phyloP scores from a whole-genome alignment of 2,113 vertebrate genomes.

The Gobio gobio region DNA sequence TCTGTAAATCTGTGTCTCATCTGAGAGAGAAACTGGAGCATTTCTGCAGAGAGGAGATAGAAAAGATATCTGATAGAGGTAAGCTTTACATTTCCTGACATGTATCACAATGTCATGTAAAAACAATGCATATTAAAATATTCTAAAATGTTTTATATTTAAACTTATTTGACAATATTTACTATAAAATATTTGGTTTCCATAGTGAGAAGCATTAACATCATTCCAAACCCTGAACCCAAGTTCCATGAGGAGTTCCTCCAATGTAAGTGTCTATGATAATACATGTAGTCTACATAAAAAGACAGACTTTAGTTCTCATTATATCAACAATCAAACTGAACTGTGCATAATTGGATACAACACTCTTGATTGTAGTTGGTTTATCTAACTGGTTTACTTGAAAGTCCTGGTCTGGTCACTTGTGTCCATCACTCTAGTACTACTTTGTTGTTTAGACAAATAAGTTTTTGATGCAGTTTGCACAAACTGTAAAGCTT shows the following conservation, averaged over 20 bases:
- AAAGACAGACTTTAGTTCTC: background rate
- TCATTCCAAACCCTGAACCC: slow-evolving; percentile 33
- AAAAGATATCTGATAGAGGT: slow-evolving; percentile 42
- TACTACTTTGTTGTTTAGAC: too few species aligned
- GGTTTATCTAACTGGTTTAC: too few species aligned
- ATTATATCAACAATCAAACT: background rate
- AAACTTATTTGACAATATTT: background rate
- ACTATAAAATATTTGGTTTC: background rate
- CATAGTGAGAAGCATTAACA: background rate
- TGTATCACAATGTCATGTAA: background rate
- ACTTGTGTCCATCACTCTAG: too few species aligned
- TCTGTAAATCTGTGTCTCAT: slow-evolving; percentile 33
- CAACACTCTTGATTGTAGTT: background rate
- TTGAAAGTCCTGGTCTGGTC: too few species aligned
- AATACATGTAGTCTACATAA: background rate
- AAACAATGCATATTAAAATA: background rate
- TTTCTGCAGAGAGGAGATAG: slow-evolving; percentile 31
- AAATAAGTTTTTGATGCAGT: too few species aligned
- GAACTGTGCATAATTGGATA: background rate
- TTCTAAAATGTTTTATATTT: background rate
- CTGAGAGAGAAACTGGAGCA: slow-evolving; percentile 46
- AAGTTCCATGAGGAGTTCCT: slow-evolving; percentile 48
- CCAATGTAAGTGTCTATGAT: slow-evolving; percentile 46
- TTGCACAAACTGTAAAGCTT: background rate
- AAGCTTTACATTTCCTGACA: background rate